These are phyloP conservation scores for Sphyrna mokarran DNA, from an alignment of 2,113 vertebrate species.

Conservation along the genomic window DNA sequence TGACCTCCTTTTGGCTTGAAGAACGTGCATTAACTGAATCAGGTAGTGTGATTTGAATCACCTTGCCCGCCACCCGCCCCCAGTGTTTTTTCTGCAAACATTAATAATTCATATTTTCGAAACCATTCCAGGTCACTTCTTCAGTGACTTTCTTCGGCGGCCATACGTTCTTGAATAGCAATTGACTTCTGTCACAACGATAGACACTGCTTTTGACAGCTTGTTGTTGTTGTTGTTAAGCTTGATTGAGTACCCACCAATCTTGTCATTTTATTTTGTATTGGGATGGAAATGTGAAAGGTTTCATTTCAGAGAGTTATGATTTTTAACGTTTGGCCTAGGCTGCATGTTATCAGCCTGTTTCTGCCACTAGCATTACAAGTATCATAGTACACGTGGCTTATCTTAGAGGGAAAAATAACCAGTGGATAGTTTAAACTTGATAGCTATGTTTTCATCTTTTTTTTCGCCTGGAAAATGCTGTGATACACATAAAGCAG, in stretches of 20 bases:
- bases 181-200: not conserved
- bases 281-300: not conserved
- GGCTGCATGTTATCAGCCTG: not conserved
- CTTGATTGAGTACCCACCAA: not conserved
- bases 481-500: not conserved
- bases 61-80: too few species aligned
- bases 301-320: not conserved
- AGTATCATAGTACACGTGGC: not conserved
- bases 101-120: not conserved
- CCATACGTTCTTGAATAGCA: not conserved
- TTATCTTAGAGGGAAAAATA: not conserved
- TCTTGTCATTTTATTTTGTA: not conserved
- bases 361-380: not conserved
- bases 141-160: not conserved
- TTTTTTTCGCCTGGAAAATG: not conserved
- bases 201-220: not conserved
- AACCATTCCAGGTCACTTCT: not conserved
- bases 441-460: not conserved
- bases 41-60: not conserved
- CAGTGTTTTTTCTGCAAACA: not conserved
- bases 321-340: not conserved
- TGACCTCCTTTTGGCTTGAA: not conserved
- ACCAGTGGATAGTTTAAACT: not conserved
- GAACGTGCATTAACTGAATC: not conserved
- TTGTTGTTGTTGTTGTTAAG: not conserved